Percentiles rank a stretch among this genome's conserved stretches.
Conservation (phyloP, 2,888 invertebrate species). For the Conistra vaccinii region DNA sequence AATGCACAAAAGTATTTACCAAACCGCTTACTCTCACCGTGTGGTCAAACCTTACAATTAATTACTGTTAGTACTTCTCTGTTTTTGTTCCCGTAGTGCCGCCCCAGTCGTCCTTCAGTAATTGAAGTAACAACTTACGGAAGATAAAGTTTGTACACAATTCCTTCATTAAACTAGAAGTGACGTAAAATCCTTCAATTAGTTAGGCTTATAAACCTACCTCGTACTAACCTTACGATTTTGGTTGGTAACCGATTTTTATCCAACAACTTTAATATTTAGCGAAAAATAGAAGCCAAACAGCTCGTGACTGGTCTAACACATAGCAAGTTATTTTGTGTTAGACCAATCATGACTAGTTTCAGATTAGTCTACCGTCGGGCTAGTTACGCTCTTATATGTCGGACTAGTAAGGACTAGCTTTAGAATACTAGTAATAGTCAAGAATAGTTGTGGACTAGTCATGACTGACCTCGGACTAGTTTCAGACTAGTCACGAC, state of each 20-base stretch:
- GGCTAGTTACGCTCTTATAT: background rate
- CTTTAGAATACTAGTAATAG: too few relatives aligned
- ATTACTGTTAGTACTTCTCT: constrained; percentile 25
- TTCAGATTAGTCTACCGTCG: background rate
- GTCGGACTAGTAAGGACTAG: background rate
- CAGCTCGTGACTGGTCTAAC: background rate
- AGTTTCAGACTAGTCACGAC: too few relatives aligned
- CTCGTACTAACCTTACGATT: background rate
- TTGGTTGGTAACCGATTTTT: background rate
- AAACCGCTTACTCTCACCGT: constrained; percentile 3
- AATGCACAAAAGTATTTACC: background rate
- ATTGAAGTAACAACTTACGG: constrained; percentile 22
- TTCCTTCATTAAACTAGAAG: constrained; percentile 9
- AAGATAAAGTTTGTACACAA: background rate
- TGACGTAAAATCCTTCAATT: background rate
- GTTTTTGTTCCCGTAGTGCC: background rate
- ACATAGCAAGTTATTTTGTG: too few relatives aligned
- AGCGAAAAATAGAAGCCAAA: background rate
- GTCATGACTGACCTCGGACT: too few relatives aligned
- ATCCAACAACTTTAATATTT: background rate
- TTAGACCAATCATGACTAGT: background rate
- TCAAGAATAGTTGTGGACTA: too few relatives aligned
- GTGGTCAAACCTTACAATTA: constrained; percentile 37
- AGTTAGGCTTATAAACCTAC: background rate
- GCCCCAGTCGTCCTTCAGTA: constrained; percentile 15